phyloP scores from a whole-genome alignment of 2,888 invertebrate genomes.

The Willowsia nigromaculata region DNA sequence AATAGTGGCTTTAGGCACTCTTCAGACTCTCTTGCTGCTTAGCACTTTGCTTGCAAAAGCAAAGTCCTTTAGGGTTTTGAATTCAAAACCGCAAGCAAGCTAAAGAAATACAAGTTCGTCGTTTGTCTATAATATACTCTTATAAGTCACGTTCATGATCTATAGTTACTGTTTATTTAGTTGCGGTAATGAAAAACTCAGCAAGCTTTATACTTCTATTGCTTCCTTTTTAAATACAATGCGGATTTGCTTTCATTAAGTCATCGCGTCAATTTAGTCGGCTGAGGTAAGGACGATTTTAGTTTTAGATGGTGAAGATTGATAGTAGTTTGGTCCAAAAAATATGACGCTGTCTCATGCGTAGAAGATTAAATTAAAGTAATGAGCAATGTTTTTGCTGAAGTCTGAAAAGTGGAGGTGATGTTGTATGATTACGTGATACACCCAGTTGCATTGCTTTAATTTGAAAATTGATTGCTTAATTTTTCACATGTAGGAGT shows the following conservation, averaged over 20 bases:
- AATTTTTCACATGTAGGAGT: not conserved
- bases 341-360: not conserved
- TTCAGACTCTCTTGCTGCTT: too few relatives aligned
- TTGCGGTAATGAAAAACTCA: too few relatives aligned
- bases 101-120: too few relatives aligned
- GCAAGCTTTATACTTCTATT: too few relatives aligned
- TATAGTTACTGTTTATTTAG: too few relatives aligned
- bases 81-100: too few relatives aligned
- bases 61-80: too few relatives aligned
- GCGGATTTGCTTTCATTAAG: too few relatives aligned
- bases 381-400: not conserved
- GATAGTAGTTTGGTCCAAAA: not conserved
- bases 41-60: too few relatives aligned
- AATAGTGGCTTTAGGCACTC: not conserved
- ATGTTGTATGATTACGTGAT: not conserved
- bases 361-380: not conserved
- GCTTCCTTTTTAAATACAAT: too few relatives aligned
- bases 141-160: too few relatives aligned
- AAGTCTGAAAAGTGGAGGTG: not conserved
- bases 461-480: slow-evolving; percentile 34
- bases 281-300: not conserved
- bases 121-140: too few relatives aligned
- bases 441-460: not conserved
- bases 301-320: not conserved
- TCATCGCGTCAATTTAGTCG: not conserved